phyloP scores from a whole-genome alignment of 2,888 invertebrate genomes.

The Xestia sexstrigata region DNA sequence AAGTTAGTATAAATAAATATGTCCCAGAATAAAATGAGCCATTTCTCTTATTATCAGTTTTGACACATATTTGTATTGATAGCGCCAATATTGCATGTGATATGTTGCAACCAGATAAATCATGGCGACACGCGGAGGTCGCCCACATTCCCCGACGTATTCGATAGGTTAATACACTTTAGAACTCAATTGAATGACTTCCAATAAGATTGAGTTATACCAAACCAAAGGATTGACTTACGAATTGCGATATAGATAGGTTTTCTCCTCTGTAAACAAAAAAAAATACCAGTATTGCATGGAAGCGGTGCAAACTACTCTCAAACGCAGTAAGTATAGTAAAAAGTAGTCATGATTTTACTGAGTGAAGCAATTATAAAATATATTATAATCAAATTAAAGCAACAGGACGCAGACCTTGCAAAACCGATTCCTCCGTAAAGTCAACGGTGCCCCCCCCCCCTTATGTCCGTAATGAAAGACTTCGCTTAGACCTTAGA shows the following conservation, averaged over 20 bases:
- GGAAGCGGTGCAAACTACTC: too few relatives aligned
- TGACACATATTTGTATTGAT: slow-evolving; percentile 59
- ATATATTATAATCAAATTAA: not conserved
- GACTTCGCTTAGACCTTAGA: too few relatives aligned
- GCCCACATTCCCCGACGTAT: slow-evolving; percentile 45
- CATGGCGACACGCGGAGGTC: slow-evolving; percentile 37
- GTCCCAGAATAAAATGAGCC: slow-evolving; percentile 4
- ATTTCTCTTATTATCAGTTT: slow-evolving; percentile 51
- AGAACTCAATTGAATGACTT: slow-evolving; percentile 9
- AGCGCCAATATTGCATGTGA: slow-evolving; percentile 37
- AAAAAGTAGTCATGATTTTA: not conserved
- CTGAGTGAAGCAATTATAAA: not conserved
- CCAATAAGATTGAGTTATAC: not conserved
- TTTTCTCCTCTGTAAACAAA: too few relatives aligned
- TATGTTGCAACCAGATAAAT: slow-evolving; percentile 47
- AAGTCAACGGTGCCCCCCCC: too few relatives aligned
- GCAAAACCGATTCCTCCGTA: too few relatives aligned
- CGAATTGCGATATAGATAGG: too few relatives aligned
- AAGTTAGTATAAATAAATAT: not conserved
- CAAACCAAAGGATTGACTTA: not conserved
- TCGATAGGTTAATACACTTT: slow-evolving; percentile 25
- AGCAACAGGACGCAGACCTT: too few relatives aligned
- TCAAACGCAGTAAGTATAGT: too few relatives aligned
- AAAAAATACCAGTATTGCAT: too few relatives aligned
- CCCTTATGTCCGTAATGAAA: too few relatives aligned